Evolutionary conservation across 2,797 vertebrate species (phyloP).

Genomic region (Sparidentex hasta): DNA sequence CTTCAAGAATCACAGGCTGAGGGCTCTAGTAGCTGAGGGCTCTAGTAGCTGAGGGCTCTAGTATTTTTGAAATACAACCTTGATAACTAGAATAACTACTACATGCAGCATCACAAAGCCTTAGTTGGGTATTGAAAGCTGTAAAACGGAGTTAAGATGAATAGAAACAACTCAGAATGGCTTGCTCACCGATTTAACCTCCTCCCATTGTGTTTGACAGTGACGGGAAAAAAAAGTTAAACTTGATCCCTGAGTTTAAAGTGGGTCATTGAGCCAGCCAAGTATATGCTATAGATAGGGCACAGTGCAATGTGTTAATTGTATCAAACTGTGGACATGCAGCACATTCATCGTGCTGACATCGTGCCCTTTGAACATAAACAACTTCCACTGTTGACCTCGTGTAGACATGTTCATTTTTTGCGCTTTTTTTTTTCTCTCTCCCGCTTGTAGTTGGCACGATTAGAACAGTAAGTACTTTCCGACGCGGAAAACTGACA

Average conservation of each 20-base stretch:
- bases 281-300: neutral
- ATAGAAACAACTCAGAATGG: neutral
- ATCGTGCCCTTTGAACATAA: conserved; percentile 7
- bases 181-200: neutral
- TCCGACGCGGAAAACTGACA: conserved; percentile 52
- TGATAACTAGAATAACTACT: neutral
- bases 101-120: neutral
- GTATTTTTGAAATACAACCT: neutral
- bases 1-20: neutral
- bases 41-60: neutral
- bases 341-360: conserved; percentile 7
- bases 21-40: neutral
- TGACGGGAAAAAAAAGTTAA: neutral
- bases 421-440: conserved; percentile 8
- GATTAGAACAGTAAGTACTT: conserved; percentile 43
- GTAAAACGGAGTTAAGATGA: neutral
- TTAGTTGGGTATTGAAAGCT: neutral
- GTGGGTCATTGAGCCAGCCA: neutral
- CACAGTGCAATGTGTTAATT: conserved; percentile 5
- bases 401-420: conserved; percentile 40
- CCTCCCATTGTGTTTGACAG: neutral
- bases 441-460: conserved; percentile 20
- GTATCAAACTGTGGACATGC: conserved; percentile 1
- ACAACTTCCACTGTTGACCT: conserved; percentile 39
- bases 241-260: neutral